Evolutionary conservation across 1,140 invertebrate species (phyloP).

Genomic region (Microplitis mediator): DNA sequence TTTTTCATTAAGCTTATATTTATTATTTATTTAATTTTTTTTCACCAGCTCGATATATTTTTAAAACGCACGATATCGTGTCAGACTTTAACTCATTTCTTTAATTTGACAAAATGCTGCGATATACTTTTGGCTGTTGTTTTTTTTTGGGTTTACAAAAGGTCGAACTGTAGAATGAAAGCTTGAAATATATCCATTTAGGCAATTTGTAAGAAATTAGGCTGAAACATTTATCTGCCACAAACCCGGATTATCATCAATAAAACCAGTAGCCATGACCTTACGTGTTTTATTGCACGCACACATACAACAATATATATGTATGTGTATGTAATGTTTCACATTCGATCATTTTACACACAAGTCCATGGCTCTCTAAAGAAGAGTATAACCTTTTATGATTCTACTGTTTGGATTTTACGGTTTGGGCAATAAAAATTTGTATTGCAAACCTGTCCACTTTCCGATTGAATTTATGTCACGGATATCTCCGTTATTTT

Average conservation of each 20-base stretch:
- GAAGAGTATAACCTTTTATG: background rate
- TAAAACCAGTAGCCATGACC: slow-evolving; percentile 19
- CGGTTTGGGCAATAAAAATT: background rate
- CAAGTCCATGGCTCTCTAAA: background rate
- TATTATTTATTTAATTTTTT: background rate
- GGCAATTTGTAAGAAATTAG: background rate
- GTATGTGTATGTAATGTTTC: too few species aligned
- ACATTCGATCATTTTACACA: slow-evolving; percentile 9
- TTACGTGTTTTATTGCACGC: background rate
- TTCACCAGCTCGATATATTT: background rate
- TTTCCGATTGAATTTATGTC: too few species aligned
- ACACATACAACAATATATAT: slow-evolving; percentile 1
- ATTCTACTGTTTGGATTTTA: slow-evolving; percentile 1
- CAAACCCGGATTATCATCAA: slow-evolving; percentile 5
- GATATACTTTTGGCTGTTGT: too few species aligned
- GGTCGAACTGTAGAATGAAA: background rate
- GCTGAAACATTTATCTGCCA: background rate
- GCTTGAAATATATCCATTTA: background rate
- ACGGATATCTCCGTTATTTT: too few species aligned
- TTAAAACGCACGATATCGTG: background rate
- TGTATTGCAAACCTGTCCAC: background rate
- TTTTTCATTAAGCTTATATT: slow-evolving; percentile 1
- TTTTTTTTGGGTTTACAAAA: too few species aligned
- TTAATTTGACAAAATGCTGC: too few species aligned
- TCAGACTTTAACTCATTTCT: background rate